A percentile compares a stretch with the other conserved stretches of the same genome.
Evolutionary conservation across 1,140 invertebrate species (phyloP).

Genomic region (Drosophila erecta): DNA sequence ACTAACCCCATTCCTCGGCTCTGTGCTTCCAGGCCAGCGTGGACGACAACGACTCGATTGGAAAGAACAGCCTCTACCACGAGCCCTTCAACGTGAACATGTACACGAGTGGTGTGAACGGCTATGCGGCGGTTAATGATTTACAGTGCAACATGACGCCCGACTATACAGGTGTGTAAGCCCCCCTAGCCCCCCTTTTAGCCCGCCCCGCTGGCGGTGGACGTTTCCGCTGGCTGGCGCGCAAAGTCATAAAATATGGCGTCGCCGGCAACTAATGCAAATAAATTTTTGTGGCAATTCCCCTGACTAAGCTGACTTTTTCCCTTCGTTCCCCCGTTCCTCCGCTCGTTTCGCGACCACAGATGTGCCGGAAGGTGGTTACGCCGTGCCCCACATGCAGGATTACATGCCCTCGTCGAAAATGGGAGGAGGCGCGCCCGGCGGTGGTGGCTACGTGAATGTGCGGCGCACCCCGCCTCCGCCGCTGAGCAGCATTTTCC

Average conservation of each 20-base stretch:
- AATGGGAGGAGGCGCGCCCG: conserved; percentile 60
- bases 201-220: conserved; percentile 1
- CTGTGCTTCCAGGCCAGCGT: conserved; percentile 65
- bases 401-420: conserved; percentile 82
- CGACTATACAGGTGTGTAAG: conserved; percentile 85
- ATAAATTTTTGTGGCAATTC: conserved; percentile 72
- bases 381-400: conserved; percentile 86
- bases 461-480: conserved; percentile 84
- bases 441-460: conserved; percentile 81
- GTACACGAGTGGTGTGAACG: conserved; percentile 84
- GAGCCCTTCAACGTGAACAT: conserved; percentile 85
- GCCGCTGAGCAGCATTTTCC: conserved; percentile 87
- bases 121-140: conserved; percentile 84
- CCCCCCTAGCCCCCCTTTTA: conserved; percentile 1
- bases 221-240: conserved; percentile 54
- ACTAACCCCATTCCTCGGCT: neutral
- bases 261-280: conserved; percentile 71
- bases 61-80: conserved; percentile 85
- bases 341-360: conserved; percentile 7
- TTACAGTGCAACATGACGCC: conserved; percentile 85
- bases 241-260: conserved; percentile 63
- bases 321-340: conserved; percentile 26
- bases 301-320: conserved; percentile 65
- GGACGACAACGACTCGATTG: conserved; percentile 85
- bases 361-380: conserved; percentile 87